Base-by-base conservation (phyloP, 2,113 vertebrate genomes). In the Taurulus bubalis region DNA sequence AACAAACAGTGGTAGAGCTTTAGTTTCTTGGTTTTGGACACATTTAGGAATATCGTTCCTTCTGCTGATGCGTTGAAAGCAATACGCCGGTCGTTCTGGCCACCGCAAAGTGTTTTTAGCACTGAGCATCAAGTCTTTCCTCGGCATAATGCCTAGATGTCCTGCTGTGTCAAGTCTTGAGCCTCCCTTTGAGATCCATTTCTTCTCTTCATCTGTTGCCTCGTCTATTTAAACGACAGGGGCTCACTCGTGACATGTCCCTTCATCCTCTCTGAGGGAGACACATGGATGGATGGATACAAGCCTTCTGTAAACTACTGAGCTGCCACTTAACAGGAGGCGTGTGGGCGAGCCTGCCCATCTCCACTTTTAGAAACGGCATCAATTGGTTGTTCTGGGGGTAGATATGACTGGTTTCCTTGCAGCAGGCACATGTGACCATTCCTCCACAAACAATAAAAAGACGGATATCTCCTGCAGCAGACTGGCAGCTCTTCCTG, bases 371-470 rank as follows among this genome's bases (percentile, higher is more conserved):
- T 95, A 94, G 93, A 93, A 94, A 94, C 87, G 66, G 76, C 85
- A 90, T 88, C 88, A 90, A 91, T 92, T 85, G 89, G 89, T 89
- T 86, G 91, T 89, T 88, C 86, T 83, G 87, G 86, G 66, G 80
- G 87, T 87, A 94, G 94, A 94, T 93, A 92, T 71, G 88, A 88
- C 86, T 82, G 80, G 91, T 91, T 94, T 94, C 92, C 93, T 92
- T 84, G 71, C 85, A 83, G 82, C 82, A 58, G 80, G 83, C 87
- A 75, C 89, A 92, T 90, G 90, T 85, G 91, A 93, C 89, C 83
- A 26, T 88, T 90, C 83, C 79, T 88, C 69, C 85, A 62, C 85
- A 86, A 92, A 93, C 89, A 91, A 93, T 89, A 88, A 90, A 89
- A 88, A 75, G 77, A 82, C 69, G 86, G 90, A 92, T 94, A 94